Evolutionary conservation across 1,140 invertebrate species (phyloP).

Genomic region (Coenobita brevimanus): DNA sequence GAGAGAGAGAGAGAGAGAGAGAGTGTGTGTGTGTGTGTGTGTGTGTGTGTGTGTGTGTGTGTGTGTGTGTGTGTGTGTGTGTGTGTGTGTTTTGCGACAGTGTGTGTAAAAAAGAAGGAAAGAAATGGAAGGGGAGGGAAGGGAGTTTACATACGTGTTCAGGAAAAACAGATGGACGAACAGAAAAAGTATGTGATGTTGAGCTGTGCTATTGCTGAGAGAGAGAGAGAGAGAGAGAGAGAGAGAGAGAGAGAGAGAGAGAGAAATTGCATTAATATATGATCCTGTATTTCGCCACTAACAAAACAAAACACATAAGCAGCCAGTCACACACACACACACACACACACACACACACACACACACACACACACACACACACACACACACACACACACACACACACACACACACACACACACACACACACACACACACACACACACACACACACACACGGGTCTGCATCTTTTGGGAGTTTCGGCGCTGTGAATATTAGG

Average conservation of each 20-base stretch:
- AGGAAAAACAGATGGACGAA: background rate
- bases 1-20: too few relatives aligned
- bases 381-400: slow-evolving; percentile 1
- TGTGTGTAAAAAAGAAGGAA: background rate
- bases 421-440: too few relatives aligned
- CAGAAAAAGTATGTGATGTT: background rate
- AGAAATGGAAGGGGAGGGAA: background rate
- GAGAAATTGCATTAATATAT: background rate
- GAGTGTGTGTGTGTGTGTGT: too few relatives aligned
- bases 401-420: too few relatives aligned
- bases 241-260: background rate
- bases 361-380: background rate
- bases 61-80: background rate
- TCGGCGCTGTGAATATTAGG: too few relatives aligned
- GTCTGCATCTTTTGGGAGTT: too few relatives aligned
- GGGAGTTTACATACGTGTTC: background rate
- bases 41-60: too few relatives aligned
- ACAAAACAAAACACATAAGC: background rate
- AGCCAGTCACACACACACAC: background rate
- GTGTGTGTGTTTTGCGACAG: too few relatives aligned
- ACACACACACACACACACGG: too few relatives aligned
- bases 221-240: too few relatives aligned
- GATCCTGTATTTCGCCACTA: too few relatives aligned
- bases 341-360: background rate
- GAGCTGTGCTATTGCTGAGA: background rate